These are phyloP conservation scores for Gallinago stenura DNA, from an alignment of 2,797 vertebrate genomes.

Conservation along the genomic window DNA sequence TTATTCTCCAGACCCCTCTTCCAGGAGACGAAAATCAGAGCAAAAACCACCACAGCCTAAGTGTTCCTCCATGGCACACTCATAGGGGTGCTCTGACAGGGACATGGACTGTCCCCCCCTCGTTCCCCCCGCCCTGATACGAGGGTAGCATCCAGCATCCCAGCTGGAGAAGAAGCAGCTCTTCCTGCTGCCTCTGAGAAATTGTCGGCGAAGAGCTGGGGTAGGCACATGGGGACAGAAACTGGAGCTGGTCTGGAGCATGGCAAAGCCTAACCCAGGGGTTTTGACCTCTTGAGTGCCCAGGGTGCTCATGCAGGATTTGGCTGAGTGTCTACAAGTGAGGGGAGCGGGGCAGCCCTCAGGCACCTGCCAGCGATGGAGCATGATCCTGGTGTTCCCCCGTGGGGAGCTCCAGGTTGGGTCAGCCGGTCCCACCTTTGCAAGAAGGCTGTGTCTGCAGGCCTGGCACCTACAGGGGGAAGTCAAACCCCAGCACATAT, in stretches of 20 bases:
- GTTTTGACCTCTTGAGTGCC: background rate
- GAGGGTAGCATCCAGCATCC: background rate
- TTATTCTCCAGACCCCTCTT: no score
- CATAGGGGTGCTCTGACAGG: background rate
- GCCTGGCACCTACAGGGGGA: background rate
- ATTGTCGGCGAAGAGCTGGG: background rate
- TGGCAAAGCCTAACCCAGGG: background rate
- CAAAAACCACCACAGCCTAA: background rate
- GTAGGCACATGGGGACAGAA: background rate
- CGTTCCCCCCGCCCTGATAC: accelerated
- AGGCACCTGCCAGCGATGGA: accelerated
- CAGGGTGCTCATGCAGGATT: background rate
- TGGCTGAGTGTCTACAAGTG: background rate
- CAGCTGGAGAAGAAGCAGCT: background rate
- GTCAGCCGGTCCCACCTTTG: accelerated
- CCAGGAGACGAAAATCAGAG: background rate
- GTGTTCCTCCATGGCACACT: background rate
- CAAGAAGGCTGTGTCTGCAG: background rate
- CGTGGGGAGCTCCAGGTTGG: accelerated
- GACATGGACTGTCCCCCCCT: background rate
- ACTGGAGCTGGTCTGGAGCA: background rate
- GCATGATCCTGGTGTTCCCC: background rate
- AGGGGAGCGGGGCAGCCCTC: background rate
- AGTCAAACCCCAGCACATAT: background rate
- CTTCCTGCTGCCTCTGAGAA: background rate